Evolutionary conservation across 2,888 invertebrate species (phyloP), one percentile per base, ranked within the genome.

Genomic region (Drosophila kambysellisi): DNA sequence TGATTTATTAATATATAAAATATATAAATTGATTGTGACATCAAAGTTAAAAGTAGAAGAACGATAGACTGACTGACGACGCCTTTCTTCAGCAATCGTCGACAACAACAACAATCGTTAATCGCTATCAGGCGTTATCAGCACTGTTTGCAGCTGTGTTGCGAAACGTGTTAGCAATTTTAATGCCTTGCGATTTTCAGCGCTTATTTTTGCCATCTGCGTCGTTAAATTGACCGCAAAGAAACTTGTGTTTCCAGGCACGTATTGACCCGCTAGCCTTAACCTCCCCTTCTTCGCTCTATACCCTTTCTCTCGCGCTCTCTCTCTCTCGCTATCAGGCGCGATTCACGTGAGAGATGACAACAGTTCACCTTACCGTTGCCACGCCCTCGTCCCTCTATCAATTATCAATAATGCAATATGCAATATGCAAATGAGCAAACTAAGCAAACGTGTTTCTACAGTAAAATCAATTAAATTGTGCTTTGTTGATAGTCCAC

Each of bases 391-490:
- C 37, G 43, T 17, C 37, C 20, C 43, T 20, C 25, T 15, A 46
- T 15, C 15, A 25, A 41, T 20, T n/a, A 12, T 37, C 43, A 37
- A 35, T 74, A 67, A 69, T 64, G 67, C 69, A 54, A 63, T 51
- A 58, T 66, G 69, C 60, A 56, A 63, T 51, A 58, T 66, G 69
- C 60, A 69, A 57, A 61, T 71, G 68, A 48, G 79, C 15, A 68
- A 71, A 81, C 69, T 76, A 52, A 35, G 29, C 51, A 80, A 85
- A 82, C 70, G 73, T 82, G 80, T 85, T 75, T 79, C 63, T 69
- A 59, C 69, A 75, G 64, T 74, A 78, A 77, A 73, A 81, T 83
- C 75, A 78, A 75, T 80, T 72, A 48, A 56, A 54, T 32, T 48
- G 8, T 8, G 30, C 51, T 30, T 1, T 51, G 25, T 29, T 56